Percentiles rank a stretch among this genome's conserved stretches.
Conservation (phyloP, 2,888 invertebrate genomes). For the Smittia aterrima region DNA sequence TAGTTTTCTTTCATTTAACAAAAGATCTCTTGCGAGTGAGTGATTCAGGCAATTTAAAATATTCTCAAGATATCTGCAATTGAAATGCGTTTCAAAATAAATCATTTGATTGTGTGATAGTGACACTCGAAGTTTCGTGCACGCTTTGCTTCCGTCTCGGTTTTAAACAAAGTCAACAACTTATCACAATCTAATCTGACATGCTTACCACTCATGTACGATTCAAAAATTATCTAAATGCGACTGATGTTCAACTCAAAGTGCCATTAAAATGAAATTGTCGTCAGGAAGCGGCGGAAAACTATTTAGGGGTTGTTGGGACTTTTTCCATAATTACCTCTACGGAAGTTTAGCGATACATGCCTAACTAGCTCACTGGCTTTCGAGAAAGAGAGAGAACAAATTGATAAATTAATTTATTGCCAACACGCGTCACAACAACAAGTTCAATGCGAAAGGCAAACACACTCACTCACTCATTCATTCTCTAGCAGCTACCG, state of each 20-base stretch:
- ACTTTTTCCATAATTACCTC: constrained; percentile 7
- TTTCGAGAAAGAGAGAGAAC: constrained; percentile 3
- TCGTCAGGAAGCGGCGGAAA: background rate
- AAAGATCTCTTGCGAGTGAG: no score
- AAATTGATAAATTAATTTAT: constrained; percentile 41
- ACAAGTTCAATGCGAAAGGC: constrained; percentile 17
- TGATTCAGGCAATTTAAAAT: no score
- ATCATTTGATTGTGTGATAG: background rate
- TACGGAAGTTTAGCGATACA: background rate
- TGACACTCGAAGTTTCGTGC: constrained; percentile 2
- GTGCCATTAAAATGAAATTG: background rate
- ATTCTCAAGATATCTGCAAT: background rate
- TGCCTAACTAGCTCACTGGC: background rate
- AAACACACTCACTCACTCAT: constrained; percentile 1
- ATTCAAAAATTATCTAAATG: background rate
- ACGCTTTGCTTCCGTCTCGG: background rate
- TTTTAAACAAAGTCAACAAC: constrained; percentile 15
- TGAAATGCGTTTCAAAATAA: background rate
- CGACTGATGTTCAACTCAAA: background rate
- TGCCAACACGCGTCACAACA: constrained; percentile 40
- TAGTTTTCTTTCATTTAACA: no score
- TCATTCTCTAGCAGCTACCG: background rate
- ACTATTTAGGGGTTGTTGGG: background rate
- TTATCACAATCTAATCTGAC: constrained; percentile 22
- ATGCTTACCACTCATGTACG: background rate